Percentiles rank a stretch among this genome's conserved stretches.
phyloP scores from a whole-genome alignment of 2,797 vertebrate species.

The Cyprinodon diabolis region DNA sequence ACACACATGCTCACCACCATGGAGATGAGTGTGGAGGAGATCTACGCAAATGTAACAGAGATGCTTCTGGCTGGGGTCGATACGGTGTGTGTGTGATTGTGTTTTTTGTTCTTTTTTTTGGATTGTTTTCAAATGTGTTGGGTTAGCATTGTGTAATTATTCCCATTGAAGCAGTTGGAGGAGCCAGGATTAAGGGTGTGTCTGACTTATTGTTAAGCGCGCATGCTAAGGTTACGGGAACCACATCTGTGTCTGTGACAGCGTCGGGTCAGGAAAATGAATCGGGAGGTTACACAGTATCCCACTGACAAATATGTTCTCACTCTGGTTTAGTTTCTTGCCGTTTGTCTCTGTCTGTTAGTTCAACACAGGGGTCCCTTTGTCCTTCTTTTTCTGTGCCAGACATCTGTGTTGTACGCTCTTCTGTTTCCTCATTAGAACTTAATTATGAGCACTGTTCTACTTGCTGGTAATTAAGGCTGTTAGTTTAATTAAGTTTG shows the following conservation, averaged over 20 bases:
- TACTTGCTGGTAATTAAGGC: constrained; percentile 16
- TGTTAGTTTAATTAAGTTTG: constrained; percentile 10
- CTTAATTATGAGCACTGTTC: constrained; percentile 3
- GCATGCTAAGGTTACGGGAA: constrained; percentile 63
- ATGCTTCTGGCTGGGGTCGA: constrained; percentile 95
- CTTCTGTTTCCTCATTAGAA: constrained; percentile 23
- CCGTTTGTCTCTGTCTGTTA: constrained; percentile 61
- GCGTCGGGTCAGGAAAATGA: constrained; percentile 62
- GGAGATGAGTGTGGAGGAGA: constrained; percentile 90
- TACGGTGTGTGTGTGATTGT: constrained; percentile 76
- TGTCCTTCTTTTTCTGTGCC: constrained; percentile 27
- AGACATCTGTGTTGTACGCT: constrained; percentile 52
- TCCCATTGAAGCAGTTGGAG: background rate
- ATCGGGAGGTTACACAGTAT: constrained; percentile 54
- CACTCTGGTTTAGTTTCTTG: constrained; percentile 69
- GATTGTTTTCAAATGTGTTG: constrained; percentile 10
- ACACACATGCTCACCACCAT: constrained; percentile 86
- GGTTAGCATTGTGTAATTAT: background rate
- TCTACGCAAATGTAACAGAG: constrained; percentile 93
- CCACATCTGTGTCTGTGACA: constrained; percentile 65
- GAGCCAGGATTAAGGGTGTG: constrained; percentile 19
- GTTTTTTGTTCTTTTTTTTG: background rate
- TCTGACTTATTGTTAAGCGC: constrained; percentile 58
- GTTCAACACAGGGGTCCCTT: constrained; percentile 54
- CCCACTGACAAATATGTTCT: constrained; percentile 68